Evolutionary conservation across 2,797 vertebrate species (phyloP), one percentile per base, ranked within the genome.

Genomic region (Acanthurus tractus): DNA sequence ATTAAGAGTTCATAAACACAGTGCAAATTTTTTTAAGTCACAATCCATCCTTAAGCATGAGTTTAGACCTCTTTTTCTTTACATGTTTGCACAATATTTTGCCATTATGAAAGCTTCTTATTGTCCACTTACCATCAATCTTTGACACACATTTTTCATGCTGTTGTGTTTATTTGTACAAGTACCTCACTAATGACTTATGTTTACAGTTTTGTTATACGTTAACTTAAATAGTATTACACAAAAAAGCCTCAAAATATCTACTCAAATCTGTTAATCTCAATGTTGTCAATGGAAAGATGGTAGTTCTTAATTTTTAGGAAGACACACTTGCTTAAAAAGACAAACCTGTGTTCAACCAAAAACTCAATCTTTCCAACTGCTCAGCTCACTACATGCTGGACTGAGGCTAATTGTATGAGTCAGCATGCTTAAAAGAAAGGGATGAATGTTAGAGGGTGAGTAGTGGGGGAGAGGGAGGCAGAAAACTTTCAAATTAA

Each of bases 361-460:
- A 13, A 12, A 45, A 74, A 68, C 54, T 86, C 72, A 49, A 84
- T 84, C 75, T 80, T 73, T 83, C 70, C 85, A 84, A 76, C 81
- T 86, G 88, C 77, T 79, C 38, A 84, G 22, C 72, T 56, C 62
- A 63, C 67, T 58, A 76, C 76, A 78, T 76, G 82, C 70, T 85
- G 69, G 67, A 87, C 56, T 84, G 53, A 10, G 66, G 79, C 80
- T 86, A 83, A 91, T 85, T 91, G 85, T 80, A 50, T 81, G 77
- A 72, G 72, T 83, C 46, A 80, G 74, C 63, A 64, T 23, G 68
- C 75, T 63, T 38, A 74, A 63, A 44, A 83, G 65, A 74, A 67
- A 70, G 65, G 64, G 57, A 82, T 62, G 70, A 81, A 82, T 8
- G n/a, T 29, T 52, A 50, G 34, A 18, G 76, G 56, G 75, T 67